Evolutionary conservation across 2,888 invertebrate species (phyloP).

Genomic region (Onchidella celtica): DNA sequence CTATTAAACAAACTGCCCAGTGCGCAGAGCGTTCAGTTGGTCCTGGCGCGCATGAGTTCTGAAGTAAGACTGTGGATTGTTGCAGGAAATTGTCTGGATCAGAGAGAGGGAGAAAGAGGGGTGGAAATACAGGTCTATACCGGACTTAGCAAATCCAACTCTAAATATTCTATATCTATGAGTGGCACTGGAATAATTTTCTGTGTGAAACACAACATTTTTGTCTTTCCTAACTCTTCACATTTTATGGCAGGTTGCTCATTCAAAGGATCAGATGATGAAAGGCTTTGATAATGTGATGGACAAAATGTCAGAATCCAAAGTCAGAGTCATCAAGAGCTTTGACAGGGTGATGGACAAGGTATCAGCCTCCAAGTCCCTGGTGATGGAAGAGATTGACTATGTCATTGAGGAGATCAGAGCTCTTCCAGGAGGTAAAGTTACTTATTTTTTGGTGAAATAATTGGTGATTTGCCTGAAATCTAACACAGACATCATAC

Average conservation of each 20-base stretch:
- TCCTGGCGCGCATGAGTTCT: too few species aligned
- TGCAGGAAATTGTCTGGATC: too few species aligned
- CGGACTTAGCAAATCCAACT: too few species aligned
- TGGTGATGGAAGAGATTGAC: slow-evolving; percentile 36
- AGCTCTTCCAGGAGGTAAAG: slow-evolving; percentile 43
- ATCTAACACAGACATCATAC: background rate
- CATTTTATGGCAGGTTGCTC: background rate
- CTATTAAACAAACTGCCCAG: too few species aligned
- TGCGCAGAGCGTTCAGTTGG: too few species aligned
- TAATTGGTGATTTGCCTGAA: background rate
- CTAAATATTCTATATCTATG: too few species aligned
- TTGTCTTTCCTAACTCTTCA: too few species aligned
- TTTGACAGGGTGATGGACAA: slow-evolving; percentile 44
- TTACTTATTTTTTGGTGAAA: background rate
- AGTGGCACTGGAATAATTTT: too few species aligned
- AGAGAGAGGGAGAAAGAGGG: too few species aligned
- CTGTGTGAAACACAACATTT: too few species aligned
- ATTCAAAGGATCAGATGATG: slow-evolving; percentile 20
- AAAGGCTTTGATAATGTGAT: slow-evolving; percentile 13
- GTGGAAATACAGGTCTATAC: too few species aligned
- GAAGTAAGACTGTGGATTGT: too few species aligned
- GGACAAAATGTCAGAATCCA: slow-evolving; percentile 28
- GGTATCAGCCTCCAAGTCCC: slow-evolving; percentile 44
- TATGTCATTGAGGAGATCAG: slow-evolving; percentile 49
- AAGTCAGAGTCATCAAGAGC: slow-evolving; percentile 25